phyloP scores from a whole-genome alignment of 2,888 invertebrate genomes.

The Luffia ferchaultella region DNA sequence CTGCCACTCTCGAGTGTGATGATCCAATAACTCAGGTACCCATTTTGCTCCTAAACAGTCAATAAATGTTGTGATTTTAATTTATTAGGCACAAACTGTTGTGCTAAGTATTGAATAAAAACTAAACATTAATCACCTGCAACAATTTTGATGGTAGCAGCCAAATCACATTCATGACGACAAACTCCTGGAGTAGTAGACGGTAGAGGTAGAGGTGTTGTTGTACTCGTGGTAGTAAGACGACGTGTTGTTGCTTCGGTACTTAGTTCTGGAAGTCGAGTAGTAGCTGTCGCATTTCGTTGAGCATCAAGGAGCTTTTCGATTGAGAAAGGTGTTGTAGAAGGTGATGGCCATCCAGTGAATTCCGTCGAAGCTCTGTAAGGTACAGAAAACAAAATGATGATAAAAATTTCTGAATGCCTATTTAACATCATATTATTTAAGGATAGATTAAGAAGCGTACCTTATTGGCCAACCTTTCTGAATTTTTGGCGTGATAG shows the following conservation, averaged over 20 bases:
- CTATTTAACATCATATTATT: too few species aligned
- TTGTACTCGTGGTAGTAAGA: slow-evolving; percentile 68
- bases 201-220: slow-evolving; percentile 75
- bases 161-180: slow-evolving; percentile 80
- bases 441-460: too few species aligned
- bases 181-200: slow-evolving; percentile 84
- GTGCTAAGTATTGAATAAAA: too few species aligned
- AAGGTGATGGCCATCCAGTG: slow-evolving; percentile 90
- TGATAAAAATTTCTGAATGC: too few species aligned
- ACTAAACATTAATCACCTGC: slow-evolving; percentile 69
- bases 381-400: too few species aligned
- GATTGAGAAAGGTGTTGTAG: slow-evolving; percentile 86
- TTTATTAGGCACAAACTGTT: too few species aligned
- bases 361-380: slow-evolving; percentile 85
- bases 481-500: slow-evolving; percentile 72
- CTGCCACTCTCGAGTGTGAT: slow-evolving; percentile 89
- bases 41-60: slow-evolving; percentile 70
- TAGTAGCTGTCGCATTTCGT: slow-evolving; percentile 69
- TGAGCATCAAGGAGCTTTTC: slow-evolving; percentile 78
- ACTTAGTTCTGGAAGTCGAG: slow-evolving; percentile 46
- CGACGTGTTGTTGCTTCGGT: slow-evolving; percentile 57
- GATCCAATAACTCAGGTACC: slow-evolving; percentile 86
- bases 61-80: background rate
- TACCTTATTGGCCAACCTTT: slow-evolving; percentile 88
- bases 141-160: slow-evolving; percentile 85